Percentiles rank a stretch among this genome's conserved stretches.
phyloP scores from a whole-genome alignment of 2,888 invertebrate species.

The Rapana venosa region DNA sequence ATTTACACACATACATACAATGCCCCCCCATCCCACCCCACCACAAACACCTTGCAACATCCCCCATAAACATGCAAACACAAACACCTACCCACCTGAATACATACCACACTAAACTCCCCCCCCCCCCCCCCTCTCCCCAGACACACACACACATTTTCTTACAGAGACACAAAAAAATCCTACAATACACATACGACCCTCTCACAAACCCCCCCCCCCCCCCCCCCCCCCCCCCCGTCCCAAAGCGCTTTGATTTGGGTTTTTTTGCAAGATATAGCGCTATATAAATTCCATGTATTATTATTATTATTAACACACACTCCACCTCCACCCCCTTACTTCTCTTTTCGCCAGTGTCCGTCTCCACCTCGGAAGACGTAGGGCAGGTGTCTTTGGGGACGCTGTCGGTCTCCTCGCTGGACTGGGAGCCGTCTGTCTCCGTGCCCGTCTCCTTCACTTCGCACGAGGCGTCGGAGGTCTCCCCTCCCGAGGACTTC shows the following conservation, averaged over 20 bases:
- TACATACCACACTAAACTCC: too few species aligned
- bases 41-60: too few species aligned
- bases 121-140: background rate
- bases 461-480: constrained; percentile 45
- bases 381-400: background rate
- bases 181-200: background rate
- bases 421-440: constrained; percentile 28
- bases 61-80: background rate
- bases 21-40: too few species aligned
- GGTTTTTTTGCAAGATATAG: too few species aligned
- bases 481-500: constrained; percentile 54
- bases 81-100: background rate
- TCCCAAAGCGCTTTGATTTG: too few species aligned
- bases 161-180: background rate
- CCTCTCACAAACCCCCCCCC: too few species aligned
- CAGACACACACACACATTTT: background rate
- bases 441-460: constrained; percentile 28
- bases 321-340: too few species aligned
- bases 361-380: background rate
- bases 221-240: too few species aligned
- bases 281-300: too few species aligned
- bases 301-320: too few species aligned
- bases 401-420: constrained; percentile 25
- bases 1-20: too few species aligned
- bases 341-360: background rate